phyloP scores from a whole-genome alignment of 2,888 invertebrate genomes.

The Cantharis rustica region DNA sequence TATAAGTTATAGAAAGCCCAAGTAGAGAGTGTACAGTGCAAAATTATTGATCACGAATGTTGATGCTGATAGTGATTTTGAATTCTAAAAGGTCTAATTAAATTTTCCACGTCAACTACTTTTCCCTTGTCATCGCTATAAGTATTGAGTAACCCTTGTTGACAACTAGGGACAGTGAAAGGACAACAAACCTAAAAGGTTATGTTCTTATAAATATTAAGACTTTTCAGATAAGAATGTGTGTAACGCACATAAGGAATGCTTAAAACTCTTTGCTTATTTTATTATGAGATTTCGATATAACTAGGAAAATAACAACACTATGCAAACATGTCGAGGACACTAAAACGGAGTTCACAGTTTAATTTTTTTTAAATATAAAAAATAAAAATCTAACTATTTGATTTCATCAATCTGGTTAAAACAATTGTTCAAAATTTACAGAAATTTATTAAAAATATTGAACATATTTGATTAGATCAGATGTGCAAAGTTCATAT shows the following conservation, averaged over 20 bases:
- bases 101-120: conserved; percentile 24
- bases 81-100: conserved; percentile 21
- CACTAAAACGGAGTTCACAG: too few relatives aligned
- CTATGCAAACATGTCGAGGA: too few relatives aligned
- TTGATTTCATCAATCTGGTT: too few relatives aligned
- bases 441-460: too few relatives aligned
- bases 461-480: too few relatives aligned
- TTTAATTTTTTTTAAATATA: too few relatives aligned
- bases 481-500: too few relatives aligned
- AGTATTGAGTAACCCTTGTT: conserved; percentile 6
- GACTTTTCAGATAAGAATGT: background rate
- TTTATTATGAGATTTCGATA: background rate
- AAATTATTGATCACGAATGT: conserved; percentile 21
- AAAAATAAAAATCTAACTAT: too few relatives aligned
- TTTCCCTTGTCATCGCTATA: conserved; percentile 16
- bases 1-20: conserved; percentile 6
- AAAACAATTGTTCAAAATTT: too few relatives aligned
- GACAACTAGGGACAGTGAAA: background rate
- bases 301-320: background rate
- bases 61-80: conserved; percentile 16
- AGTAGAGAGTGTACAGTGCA: conserved; percentile 9
- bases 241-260: background rate
- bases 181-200: background rate
- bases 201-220: background rate
- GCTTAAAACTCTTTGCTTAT: background rate